Evolutionary conservation across 2,113 vertebrate species (phyloP).

Genomic region (Anhinga rufa): DNA sequence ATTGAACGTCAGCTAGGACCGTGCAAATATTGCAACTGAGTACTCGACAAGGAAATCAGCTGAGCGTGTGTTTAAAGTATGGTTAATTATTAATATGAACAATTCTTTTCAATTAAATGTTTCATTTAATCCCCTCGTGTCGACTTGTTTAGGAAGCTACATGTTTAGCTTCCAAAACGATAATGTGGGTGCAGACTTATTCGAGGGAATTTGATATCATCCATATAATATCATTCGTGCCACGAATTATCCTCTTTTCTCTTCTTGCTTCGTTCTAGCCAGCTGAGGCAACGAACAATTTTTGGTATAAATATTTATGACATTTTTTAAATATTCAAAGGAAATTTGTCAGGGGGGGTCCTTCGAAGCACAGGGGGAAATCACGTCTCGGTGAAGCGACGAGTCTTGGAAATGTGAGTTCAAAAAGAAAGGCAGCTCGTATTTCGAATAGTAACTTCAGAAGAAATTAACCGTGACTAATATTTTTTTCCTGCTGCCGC

Average conservation of each 20-base stretch:
- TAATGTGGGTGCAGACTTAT: not conserved
- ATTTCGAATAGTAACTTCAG: not conserved
- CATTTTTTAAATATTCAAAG: not conserved
- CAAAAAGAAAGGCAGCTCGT: not conserved
- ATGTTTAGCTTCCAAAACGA: not conserved
- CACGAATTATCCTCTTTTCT: not conserved
- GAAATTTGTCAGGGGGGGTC: not conserved
- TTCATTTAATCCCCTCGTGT: not conserved
- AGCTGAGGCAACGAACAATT: constrained; percentile 8
- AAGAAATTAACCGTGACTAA: not conserved
- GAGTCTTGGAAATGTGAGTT: not conserved
- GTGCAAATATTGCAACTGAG: not conserved
- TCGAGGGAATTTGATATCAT: not conserved
- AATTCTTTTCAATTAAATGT: not conserved
- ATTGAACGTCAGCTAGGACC: not conserved
- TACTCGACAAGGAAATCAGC: not conserved
- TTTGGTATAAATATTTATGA: not conserved
- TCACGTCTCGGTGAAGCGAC: not conserved
- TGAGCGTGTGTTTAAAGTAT: not conserved
- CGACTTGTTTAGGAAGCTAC: not conserved
- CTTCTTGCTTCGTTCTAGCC: not conserved
- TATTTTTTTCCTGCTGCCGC: not conserved
- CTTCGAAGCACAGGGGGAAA: not conserved
- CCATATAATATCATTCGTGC: not conserved
- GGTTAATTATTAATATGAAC: not conserved